Evolutionary conservation across 2,888 invertebrate genomes (phyloP), one percentile per base, ranked within the genome.

Genomic region (Drosophila quasianomalipes): DNA sequence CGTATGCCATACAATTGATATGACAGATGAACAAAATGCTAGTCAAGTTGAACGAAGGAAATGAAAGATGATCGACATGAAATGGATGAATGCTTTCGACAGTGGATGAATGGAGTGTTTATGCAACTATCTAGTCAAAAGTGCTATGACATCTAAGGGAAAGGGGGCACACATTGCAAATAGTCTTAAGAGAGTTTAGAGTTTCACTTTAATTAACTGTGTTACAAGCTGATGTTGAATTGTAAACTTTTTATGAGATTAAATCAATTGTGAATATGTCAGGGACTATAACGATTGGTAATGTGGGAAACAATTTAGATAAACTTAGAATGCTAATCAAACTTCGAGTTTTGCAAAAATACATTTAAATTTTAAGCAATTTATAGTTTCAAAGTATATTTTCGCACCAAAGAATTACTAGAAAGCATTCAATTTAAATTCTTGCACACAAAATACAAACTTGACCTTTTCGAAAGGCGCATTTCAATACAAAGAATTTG

Each of bases 1-100:
- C 71, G 61, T 76, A 67, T 75, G 66, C 76, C 70, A 77, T 67
- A 81, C 70, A 84, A 91, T 86, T 73, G 69, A 80, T 71, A 62
- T 41, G 68, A 69, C 73, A 68, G 78, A 57, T 44, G 26, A 31
- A 39, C 33, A 53, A 68, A 76, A 49, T 65, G 54, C 44, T 26
- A 55, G 16, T 12, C 14, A 39, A 22, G 30, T 19, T n/a, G 6
- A 58, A 28, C 26, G 16, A 49, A 60, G 44, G 14, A 70, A 66
- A 47, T 59, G 44, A 59, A 68, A 57, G 54, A 68, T 65, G 54
- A 70, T 52, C 44, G 58, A 44, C 12, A 14, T 44, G 28, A 41
- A 35, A 60, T 39, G 28, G 37, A 3, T 59, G 33, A 33, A 58
- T 30, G 58, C 41, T 31, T 19, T 44, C 6, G n/a, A 19, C 33